A percentile compares a stretch with the other conserved stretches of the same genome.
These are phyloP conservation scores for Eugnorisma glareosa DNA, from an alignment of 2,888 invertebrate species.

Conservation along the genomic window DNA sequence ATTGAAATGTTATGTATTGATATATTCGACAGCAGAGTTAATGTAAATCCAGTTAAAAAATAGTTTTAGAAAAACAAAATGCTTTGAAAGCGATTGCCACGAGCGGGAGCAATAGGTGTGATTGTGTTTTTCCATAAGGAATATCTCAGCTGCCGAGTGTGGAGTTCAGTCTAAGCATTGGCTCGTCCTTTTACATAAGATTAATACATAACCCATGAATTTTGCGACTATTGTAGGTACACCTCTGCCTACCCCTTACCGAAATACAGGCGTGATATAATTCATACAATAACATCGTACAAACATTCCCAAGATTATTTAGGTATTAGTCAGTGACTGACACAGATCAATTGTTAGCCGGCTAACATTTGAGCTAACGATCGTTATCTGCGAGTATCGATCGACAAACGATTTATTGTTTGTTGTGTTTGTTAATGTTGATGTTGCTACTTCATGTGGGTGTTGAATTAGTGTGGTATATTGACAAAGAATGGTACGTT, in stretches of 20 bases:
- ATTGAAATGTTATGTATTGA: no score
- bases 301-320: constrained; percentile 42
- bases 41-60: no score
- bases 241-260: not conserved
- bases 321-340: constrained; percentile 61
- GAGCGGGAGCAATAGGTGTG: no score
- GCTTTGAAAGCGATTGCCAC: no score
- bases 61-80: no score
- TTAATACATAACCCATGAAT: not conserved
- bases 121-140: no score
- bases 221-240: accelerated
- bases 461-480: constrained; percentile 56
- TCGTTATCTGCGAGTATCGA: constrained; percentile 75
- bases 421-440: constrained; percentile 75
- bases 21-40: no score
- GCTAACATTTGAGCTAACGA: constrained; percentile 77
- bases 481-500: not conserved
- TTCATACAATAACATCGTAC: not conserved
- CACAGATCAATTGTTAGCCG: constrained; percentile 70
- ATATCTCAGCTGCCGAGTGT: no score
- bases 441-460: constrained; percentile 76
- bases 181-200: not conserved
- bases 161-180: no score
- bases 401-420: constrained; percentile 77
- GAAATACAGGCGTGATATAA: not conserved